phyloP scores from a whole-genome alignment of 2,888 invertebrate genomes.

The Pinctada fucata region DNA sequence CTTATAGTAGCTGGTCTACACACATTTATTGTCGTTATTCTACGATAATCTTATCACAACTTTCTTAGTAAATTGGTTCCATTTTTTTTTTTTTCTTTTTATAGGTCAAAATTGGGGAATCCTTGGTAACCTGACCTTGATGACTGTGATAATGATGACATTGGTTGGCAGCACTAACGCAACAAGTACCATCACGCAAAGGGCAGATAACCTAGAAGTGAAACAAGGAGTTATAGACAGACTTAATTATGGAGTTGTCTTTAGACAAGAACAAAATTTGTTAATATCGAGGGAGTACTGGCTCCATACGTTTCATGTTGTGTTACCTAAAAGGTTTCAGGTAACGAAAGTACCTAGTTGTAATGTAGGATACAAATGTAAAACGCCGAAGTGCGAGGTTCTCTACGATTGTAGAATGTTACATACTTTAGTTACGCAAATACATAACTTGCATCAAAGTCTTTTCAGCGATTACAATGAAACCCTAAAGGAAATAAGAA shows the following conservation, averaged over 20 bases:
- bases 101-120: conserved; percentile 6
- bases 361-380: conserved; percentile 16
- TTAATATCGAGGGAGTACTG: conserved; percentile 14
- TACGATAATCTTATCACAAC: not conserved
- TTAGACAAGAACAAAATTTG: conserved; percentile 1
- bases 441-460: conserved; percentile 12
- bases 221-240: not conserved
- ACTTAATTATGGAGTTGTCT: conserved; percentile 26
- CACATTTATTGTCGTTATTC: not conserved
- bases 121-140: not conserved
- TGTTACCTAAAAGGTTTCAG: conserved; percentile 14
- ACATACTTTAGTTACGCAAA: not conserved
- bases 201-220: not conserved
- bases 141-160: conserved; percentile 4
- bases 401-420: conserved; percentile 3
- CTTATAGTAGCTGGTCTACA: not conserved
- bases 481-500: too few relatives aligned
- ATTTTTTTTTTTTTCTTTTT: not conserved
- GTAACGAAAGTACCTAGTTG: conserved; percentile 3
- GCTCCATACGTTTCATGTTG: conserved; percentile 24
- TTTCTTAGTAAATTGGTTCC: conserved; percentile 12
- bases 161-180: not conserved
- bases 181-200: too few relatives aligned
- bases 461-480: too few relatives aligned
- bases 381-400: not conserved